These are phyloP conservation scores for Dryomyza anilis DNA, from an alignment of 2,888 invertebrate genomes.

Conservation along the genomic window DNA sequence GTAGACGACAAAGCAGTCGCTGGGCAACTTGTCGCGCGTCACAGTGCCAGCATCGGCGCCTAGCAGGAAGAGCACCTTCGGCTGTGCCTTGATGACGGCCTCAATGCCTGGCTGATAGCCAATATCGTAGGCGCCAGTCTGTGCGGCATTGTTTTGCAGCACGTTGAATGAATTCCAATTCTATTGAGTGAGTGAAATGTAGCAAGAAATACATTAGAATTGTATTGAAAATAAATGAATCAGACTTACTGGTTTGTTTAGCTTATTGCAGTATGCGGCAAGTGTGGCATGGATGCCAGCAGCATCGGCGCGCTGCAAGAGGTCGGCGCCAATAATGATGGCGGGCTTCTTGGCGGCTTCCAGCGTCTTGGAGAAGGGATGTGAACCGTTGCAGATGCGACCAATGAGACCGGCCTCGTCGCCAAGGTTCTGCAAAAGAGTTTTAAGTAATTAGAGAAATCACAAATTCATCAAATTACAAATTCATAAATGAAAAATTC, in stretches of 20 bases:
- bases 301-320: constrained; percentile 79
- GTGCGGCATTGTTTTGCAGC: constrained; percentile 89
- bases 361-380: constrained; percentile 73
- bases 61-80: constrained; percentile 84
- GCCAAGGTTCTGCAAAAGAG: constrained; percentile 73
- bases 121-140: constrained; percentile 93
- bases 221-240: not conserved
- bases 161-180: constrained; percentile 88
- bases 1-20: constrained; percentile 86
- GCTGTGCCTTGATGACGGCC: constrained; percentile 68
- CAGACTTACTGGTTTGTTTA: constrained; percentile 63
- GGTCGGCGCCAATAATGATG: constrained; percentile 88
- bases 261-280: constrained; percentile 71
- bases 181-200: constrained; percentile 34
- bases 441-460: too few relatives aligned
- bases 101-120: constrained; percentile 83
- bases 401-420: constrained; percentile 75
- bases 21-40: constrained; percentile 76
- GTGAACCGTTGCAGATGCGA: constrained; percentile 72
- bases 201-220: not conserved
- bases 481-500: not conserved
- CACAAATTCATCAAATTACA: too few relatives aligned
- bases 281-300: constrained; percentile 76
- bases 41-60: constrained; percentile 92
- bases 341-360: constrained; percentile 85